phyloP scores from a whole-genome alignment of 2,888 invertebrate genomes.

The Girardia tigrina region DNA sequence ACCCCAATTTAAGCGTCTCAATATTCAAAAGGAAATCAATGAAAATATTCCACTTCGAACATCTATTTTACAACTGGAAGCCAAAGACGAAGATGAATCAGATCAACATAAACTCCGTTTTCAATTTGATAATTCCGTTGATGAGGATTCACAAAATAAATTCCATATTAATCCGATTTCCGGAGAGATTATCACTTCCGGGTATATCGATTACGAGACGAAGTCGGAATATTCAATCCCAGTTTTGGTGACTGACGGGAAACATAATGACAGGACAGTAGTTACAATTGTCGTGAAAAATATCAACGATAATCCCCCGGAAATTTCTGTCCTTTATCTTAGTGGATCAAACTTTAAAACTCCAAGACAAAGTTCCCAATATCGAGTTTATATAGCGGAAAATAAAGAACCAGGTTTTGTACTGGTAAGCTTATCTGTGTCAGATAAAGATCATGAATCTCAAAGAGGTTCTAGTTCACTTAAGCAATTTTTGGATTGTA shows the following conservation, averaged over 20 bases:
- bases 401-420: constrained; percentile 15
- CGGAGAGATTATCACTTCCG: constrained; percentile 24
- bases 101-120: constrained; percentile 10
- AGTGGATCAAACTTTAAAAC: constrained; percentile 6
- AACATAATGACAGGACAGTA: neutral
- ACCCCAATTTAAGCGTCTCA: constrained; percentile 26
- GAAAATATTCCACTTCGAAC: constrained; percentile 26
- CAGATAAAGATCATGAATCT: neutral
- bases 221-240: constrained; percentile 8
- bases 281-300: neutral
- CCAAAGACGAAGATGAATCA: constrained; percentile 29
- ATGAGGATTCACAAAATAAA: constrained; percentile 13
- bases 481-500: neutral
- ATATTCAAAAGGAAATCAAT: neutral
- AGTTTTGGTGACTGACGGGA: constrained; percentile 17
- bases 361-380: neutral
- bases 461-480: neutral
- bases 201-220: constrained; percentile 27
- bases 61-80: constrained; percentile 25
- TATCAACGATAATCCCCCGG: neutral
- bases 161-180: constrained; percentile 25
- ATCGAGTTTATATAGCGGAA: constrained; percentile 6
- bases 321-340: constrained; percentile 5
- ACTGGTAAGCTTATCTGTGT: neutral
- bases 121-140: constrained; percentile 24